These are phyloP conservation scores for Ganaspis brasiliensis DNA, from an alignment of 2,888 invertebrate species.

Conservation along the genomic window DNA sequence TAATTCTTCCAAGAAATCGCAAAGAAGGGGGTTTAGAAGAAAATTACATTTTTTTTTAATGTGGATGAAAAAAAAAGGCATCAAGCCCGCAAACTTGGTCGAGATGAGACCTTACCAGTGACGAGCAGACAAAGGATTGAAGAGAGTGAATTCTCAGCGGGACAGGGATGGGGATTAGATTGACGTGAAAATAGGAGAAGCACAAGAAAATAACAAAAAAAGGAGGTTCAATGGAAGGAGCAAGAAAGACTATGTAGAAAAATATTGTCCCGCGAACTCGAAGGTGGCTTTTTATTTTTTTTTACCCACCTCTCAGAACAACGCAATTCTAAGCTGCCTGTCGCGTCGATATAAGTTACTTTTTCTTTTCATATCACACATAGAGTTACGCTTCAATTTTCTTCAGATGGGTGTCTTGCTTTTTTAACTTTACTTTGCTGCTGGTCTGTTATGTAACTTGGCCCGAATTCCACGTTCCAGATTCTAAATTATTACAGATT, in stretches of 20 bases:
- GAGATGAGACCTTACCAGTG: constrained; percentile 46
- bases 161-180: constrained; percentile 50
- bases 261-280: constrained; percentile 55
- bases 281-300: constrained; percentile 56
- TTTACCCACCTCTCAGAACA: constrained; percentile 57
- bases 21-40: constrained; percentile 48
- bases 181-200: constrained; percentile 60
- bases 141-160: constrained; percentile 54
- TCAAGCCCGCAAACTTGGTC: constrained; percentile 58
- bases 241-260: constrained; percentile 53
- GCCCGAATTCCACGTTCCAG: too few relatives aligned
- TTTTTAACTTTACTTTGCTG: not conserved
- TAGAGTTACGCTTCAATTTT: constrained; percentile 64
- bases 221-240: constrained; percentile 46
- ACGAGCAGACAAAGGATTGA: constrained; percentile 56
- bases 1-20: not conserved
- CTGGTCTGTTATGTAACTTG: too few relatives aligned
- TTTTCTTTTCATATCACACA: constrained; percentile 64
- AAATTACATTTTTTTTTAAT: constrained; percentile 58
- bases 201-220: constrained; percentile 62
- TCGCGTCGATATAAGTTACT: constrained; percentile 66
- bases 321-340: constrained; percentile 67
- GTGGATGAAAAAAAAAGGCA: constrained; percentile 36
- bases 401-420: constrained; percentile 33
- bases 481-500: too few relatives aligned